Evolutionary conservation across 2,797 vertebrate species (phyloP), one percentile per base, ranked within the genome.

Genomic region (Enteromius fasciolatus): DNA sequence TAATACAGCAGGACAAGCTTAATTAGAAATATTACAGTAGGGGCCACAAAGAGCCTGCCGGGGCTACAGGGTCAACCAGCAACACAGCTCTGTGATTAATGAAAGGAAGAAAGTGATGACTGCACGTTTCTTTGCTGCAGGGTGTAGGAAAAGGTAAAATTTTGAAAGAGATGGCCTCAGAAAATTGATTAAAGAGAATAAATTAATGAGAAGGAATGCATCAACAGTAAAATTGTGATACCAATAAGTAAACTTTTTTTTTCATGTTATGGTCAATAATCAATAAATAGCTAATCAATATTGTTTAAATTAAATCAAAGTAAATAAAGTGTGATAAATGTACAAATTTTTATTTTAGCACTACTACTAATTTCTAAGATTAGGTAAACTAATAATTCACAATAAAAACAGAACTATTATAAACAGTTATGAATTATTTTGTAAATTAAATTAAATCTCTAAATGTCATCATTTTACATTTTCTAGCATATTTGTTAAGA

Each of bases 21-120:
- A 90, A 92, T 92, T 92, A 90, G 87, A 76, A 86, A 86, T 84
- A 89, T 93, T 92, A 90, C 83, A 88, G 83, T 73, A 84, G 84
- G 72, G 76, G 57, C 83, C 36, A 77, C 63, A 76, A 68, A 44
- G 78, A 78, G 85, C 86, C 86, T 83, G 72, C 59, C 74, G 74
- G 76, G 90, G 76, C 88, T 90, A 83, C 67, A 70, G 88, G 86
- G 84, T 90, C 81, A 36, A 84, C 63, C 33, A 74, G 79, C 87
- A 85, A 85, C n/a, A 86, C 79, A 79, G 83, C 75, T 68, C 17
- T 39, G 86, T 89, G 87, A 92, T 89, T 89, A 90, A 92, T 91
- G 84, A 88, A 89, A 88, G 52, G 81, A 31, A 25, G 64, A 88
- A 90, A 88, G 82, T 88, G 88, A 92, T 90, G 86, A 90, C 84